These are phyloP conservation scores for Peromyscus attwateri DNA, from an alignment of 2,797 vertebrate species.

Conservation along the genomic window DNA sequence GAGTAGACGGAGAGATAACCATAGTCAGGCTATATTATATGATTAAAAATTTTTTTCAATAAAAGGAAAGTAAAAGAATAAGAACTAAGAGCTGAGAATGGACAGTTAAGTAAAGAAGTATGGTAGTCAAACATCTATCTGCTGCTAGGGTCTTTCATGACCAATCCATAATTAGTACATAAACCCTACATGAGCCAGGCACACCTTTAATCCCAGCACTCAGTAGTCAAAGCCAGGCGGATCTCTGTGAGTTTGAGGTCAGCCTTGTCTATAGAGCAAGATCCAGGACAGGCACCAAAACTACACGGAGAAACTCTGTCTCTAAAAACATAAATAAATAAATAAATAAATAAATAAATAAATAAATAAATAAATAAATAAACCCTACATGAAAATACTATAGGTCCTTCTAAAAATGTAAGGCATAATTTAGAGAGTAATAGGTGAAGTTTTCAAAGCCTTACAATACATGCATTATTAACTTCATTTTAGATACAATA, in stretches of 20 bases:
- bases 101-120: background rate
- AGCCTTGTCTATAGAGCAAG: too few relatives aligned
- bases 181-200: background rate
- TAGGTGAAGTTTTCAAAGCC: background rate
- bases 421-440: background rate
- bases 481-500: conserved; percentile 13
- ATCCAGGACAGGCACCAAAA: too few relatives aligned
- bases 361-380: too few relatives aligned
- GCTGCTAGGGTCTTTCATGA: background rate
- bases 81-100: background rate
- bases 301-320: too few relatives aligned
- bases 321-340: too few relatives aligned
- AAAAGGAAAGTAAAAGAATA: background rate
- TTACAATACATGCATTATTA: background rate
- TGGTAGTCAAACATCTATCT: background rate
- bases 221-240: too few relatives aligned
- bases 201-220: too few relatives aligned
- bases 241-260: too few relatives aligned
- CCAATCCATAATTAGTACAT: background rate
- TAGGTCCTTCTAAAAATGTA: background rate
- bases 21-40: background rate
- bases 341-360: too few relatives aligned
- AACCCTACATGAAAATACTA: background rate
- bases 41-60: background rate
- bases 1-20: background rate